A percentile compares a stretch with the other conserved stretches of the same genome.
Evolutionary conservation across 2,797 vertebrate species (phyloP).

Genomic region (Miichthys miiuy): DNA sequence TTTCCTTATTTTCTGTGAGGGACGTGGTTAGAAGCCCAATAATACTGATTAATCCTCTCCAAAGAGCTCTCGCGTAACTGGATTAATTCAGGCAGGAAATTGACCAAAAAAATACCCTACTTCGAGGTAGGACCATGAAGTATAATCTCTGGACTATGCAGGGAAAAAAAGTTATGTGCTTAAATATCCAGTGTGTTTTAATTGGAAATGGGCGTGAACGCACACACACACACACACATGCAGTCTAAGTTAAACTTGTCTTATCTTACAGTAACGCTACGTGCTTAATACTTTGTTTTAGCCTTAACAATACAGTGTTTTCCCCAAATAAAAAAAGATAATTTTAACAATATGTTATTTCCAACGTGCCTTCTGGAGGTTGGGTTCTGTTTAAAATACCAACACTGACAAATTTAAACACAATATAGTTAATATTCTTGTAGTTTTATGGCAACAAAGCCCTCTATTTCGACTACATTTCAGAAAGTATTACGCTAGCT

Average conservation of each 20-base stretch:
- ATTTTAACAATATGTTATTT: not conserved
- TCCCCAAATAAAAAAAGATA: not conserved
- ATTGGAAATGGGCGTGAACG: slow-evolving; percentile 43
- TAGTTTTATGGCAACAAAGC: not conserved
- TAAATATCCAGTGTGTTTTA: slow-evolving; percentile 5
- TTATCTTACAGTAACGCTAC: not conserved
- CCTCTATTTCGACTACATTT: not conserved
- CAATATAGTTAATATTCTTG: not conserved
- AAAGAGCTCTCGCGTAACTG: slow-evolving; percentile 48
- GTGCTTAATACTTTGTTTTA: not conserved
- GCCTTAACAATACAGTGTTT: not conserved
- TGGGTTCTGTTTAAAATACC: not conserved
- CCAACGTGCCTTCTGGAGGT: not conserved
- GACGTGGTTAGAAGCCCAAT: slow-evolving; percentile 15
- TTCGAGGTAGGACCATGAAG: slow-evolving; percentile 17
- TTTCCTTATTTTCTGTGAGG: slow-evolving; percentile 20
- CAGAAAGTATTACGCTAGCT: slow-evolving; percentile 1
- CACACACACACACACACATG: not conserved
- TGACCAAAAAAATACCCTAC: slow-evolving; percentile 43
- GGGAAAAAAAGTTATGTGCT: not conserved
- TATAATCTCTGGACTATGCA: slow-evolving; percentile 34
- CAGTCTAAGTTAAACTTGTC: slow-evolving; percentile 20
- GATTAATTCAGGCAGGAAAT: slow-evolving; percentile 59
- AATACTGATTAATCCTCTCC: slow-evolving; percentile 50
- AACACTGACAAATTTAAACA: not conserved